These are phyloP conservation scores for Archocentrus centrarchus DNA, from an alignment of 2,113 vertebrate species.

Conservation along the genomic window DNA sequence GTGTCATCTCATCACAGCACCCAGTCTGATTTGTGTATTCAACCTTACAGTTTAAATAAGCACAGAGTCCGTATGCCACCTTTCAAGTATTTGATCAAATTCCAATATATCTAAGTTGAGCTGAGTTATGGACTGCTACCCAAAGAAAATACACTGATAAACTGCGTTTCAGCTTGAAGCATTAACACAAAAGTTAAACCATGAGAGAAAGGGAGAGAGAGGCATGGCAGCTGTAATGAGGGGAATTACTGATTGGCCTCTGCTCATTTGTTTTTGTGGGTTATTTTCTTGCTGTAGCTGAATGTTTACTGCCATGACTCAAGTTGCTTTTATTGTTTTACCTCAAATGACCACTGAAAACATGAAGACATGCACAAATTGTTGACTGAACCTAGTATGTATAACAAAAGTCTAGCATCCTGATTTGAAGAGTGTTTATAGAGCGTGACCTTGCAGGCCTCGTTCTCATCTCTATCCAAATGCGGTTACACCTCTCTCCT, in stretches of 20 bases:
- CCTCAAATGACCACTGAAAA: slow-evolving; percentile 72
- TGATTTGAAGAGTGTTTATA: slow-evolving; percentile 77
- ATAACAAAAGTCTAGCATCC: slow-evolving; percentile 70
- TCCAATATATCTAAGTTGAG: slow-evolving; percentile 69
- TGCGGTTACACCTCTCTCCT: slow-evolving; percentile 66
- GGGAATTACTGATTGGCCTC: slow-evolving; percentile 56
- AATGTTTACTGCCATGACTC: slow-evolving; percentile 72
- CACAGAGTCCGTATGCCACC: slow-evolving; percentile 61
- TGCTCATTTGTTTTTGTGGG: slow-evolving; percentile 50
- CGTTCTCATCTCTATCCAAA: slow-evolving; percentile 75
- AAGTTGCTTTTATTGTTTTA: slow-evolving; percentile 69
- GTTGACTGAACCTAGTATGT: slow-evolving; percentile 65
- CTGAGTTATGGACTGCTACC: slow-evolving; percentile 53
- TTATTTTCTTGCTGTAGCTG: slow-evolving; percentile 50
- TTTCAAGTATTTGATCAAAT: slow-evolving; percentile 77
- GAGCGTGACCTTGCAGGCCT: slow-evolving; percentile 67
- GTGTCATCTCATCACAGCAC: slow-evolving; percentile 40
- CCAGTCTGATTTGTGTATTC: slow-evolving; percentile 76
- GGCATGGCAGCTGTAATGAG: slow-evolving; percentile 28
- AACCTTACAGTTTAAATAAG: slow-evolving; percentile 81
- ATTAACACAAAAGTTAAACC: slow-evolving; percentile 43
- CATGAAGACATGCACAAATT: slow-evolving; percentile 70
- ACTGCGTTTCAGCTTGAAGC: slow-evolving; percentile 42
- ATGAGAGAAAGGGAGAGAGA: slow-evolving; percentile 24
- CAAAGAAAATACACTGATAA: slow-evolving; percentile 76